Evolutionary conservation across 2,888 invertebrate species (phyloP), one percentile per base, ranked within the genome.

Genomic region (Eristalis intricaria): DNA sequence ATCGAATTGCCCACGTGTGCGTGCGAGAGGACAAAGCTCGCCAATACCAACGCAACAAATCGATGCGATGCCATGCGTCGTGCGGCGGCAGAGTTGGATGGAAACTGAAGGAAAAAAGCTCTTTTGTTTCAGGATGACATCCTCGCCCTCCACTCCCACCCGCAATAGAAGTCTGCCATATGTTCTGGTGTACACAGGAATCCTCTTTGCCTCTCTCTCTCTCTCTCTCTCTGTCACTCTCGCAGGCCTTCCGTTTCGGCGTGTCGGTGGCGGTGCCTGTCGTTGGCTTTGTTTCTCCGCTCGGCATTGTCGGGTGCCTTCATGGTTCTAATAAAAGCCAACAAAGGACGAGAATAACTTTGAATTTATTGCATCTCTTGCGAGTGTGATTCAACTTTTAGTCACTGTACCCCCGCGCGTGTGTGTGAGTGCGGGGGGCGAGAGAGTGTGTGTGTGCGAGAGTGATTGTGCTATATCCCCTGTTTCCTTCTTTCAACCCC

Each of bases 331-430:
- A 76, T 77, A 73, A 75, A 75, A 84, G 32, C 70, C 74, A 75
- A 84, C 84, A 80, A 84, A 81, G 82, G 63, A 69, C 82, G 86
- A 78, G 74, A 82, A 86, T 78, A 77, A 75, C 77, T 82, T 61
- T 58, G 77, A 81, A 73, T 73, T 81, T 64, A 77, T 81, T 85
- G 65, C 65, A 75, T 69, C 29, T 80, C 13, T n/a, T n/a, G n/a
- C n/a, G 58, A 78, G 78, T 61, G 63, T 32, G 38, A 35, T 50
- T 63, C 61, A 69, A 50, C 60, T 61, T 66, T 58, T 40, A 43
- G 66, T 13, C 50, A 23, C 23, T 38, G 56, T 32, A 8, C 10
- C 2, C 8, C 35, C 10, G 35, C 40, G 38, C 4, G 35, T 19
- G 64, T 50, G 64, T 74, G 15, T 61, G 15, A 19, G 66, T 29